phyloP scores from a whole-genome alignment of 2,797 vertebrate species.

The Tokudaia muenninki region DNA sequence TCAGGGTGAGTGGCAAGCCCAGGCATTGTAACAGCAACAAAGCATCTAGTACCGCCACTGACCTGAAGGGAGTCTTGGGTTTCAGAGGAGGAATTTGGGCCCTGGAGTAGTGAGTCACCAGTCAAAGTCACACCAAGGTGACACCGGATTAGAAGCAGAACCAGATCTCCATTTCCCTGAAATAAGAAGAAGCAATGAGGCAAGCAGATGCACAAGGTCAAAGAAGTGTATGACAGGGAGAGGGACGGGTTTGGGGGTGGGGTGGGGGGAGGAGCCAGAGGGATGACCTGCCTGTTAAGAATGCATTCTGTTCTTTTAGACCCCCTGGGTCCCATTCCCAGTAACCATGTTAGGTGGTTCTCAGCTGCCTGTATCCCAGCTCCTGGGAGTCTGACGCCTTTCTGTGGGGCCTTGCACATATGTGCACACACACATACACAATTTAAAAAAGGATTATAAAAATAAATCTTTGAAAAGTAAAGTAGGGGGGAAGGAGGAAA shows the following conservation, averaged over 20 bases:
- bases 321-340: background rate
- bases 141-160: background rate
- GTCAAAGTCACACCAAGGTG: conserved; percentile 30
- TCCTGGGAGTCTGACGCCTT: background rate
- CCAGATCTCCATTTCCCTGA: background rate
- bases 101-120: background rate
- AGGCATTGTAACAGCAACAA: background rate
- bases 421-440: no score
- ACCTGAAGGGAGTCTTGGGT: background rate
- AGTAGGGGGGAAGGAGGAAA: background rate
- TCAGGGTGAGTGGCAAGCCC: background rate
- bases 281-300: background rate
- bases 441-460: background rate
- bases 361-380: background rate
- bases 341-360: background rate
- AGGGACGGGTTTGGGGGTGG: background rate
- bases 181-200: background rate
- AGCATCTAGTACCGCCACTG: background rate
- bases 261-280: background rate
- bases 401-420: background rate
- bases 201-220: background rate
- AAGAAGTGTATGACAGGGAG: background rate
- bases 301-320: background rate
- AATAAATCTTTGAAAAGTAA: background rate
- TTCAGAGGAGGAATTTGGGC: conserved; percentile 4